Percentiles rank a stretch among this genome's conserved stretches.
These are phyloP conservation scores for Antheraea yamamai DNA, from an alignment of 2,888 invertebrate genomes.

Conservation along the genomic window DNA sequence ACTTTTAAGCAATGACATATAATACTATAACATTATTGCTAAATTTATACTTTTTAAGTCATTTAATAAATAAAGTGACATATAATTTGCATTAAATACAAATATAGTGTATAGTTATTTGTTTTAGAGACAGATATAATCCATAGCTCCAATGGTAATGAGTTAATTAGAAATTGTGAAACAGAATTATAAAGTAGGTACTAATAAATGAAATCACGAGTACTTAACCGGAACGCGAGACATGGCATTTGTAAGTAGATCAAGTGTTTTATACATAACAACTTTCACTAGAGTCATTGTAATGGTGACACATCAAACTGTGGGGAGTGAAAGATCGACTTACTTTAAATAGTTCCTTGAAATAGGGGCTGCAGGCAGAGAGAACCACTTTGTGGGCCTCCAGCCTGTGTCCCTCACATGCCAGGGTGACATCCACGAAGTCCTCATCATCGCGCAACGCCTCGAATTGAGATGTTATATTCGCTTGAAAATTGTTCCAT, in stretches of 20 bases:
- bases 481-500: slow-evolving; percentile 95
- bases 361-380: slow-evolving; percentile 93
- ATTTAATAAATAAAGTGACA: slow-evolving; percentile 45
- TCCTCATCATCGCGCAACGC: slow-evolving; percentile 92
- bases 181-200: slow-evolving; percentile 79
- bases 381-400: slow-evolving; percentile 93
- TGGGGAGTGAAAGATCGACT: slow-evolving; percentile 82
- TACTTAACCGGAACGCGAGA: slow-evolving; percentile 82
- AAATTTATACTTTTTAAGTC: slow-evolving; percentile 25
- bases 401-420: slow-evolving; percentile 91
- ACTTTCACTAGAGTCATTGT: slow-evolving; percentile 83
- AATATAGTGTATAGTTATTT: slow-evolving; percentile 48
- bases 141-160: slow-evolving; percentile 68
- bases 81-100: slow-evolving; percentile 40
- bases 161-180: slow-evolving; percentile 80
- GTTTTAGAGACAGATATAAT: slow-evolving; percentile 51
- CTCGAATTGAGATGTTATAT: slow-evolving; percentile 93
- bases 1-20: neutral
- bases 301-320: slow-evolving; percentile 82
- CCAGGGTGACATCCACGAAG: slow-evolving; percentile 93
- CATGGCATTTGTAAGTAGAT: slow-evolving; percentile 83
- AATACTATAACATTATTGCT: neutral
- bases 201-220: slow-evolving; percentile 82
- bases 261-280: slow-evolving; percentile 83
- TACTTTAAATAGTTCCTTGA: slow-evolving; percentile 93